phyloP scores from a whole-genome alignment of 2,888 invertebrate species.

The Himalopsyche kuldschensis region DNA sequence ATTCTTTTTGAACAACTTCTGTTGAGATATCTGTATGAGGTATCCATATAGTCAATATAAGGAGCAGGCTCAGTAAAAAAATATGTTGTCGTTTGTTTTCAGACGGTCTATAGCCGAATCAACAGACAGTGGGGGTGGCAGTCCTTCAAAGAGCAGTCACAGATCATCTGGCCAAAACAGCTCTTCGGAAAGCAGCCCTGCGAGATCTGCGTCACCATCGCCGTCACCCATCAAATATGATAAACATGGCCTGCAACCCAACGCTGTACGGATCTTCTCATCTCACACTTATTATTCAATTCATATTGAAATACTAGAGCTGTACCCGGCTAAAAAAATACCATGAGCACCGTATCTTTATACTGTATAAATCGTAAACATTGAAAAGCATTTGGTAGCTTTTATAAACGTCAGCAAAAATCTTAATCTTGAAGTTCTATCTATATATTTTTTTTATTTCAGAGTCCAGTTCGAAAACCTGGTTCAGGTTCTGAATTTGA shows the following conservation, averaged over 20 bases:
- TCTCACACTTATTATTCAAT: background rate
- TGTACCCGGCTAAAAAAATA: too few species aligned
- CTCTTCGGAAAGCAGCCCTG: conserved; percentile 56
- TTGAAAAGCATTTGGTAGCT: too few species aligned
- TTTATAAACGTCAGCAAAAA: too few species aligned
- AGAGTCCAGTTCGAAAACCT: conserved; percentile 53
- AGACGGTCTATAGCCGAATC: conserved; percentile 35
- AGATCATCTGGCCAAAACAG: conserved; percentile 48
- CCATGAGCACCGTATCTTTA: too few species aligned
- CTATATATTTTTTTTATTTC: conserved; percentile 25
- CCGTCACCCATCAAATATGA: conserved; percentile 11
- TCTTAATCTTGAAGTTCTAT: too few species aligned
- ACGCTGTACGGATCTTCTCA: conserved; percentile 20
- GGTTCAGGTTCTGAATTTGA: conserved; percentile 50
- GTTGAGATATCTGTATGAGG: too few species aligned
- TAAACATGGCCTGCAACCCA: conserved; percentile 5
- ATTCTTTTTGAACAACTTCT: too few species aligned
- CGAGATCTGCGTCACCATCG: conserved; percentile 49
- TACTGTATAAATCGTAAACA: too few species aligned
- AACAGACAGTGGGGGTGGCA: conserved; percentile 47
- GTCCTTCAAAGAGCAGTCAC: conserved; percentile 40
- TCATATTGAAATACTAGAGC: background rate
- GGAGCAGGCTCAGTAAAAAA: background rate
- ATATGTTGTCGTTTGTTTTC: background rate
- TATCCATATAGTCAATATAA: too few species aligned